These are phyloP conservation scores for Hypercompe scribonia DNA, from an alignment of 2,888 invertebrate species.

Conservation along the genomic window DNA sequence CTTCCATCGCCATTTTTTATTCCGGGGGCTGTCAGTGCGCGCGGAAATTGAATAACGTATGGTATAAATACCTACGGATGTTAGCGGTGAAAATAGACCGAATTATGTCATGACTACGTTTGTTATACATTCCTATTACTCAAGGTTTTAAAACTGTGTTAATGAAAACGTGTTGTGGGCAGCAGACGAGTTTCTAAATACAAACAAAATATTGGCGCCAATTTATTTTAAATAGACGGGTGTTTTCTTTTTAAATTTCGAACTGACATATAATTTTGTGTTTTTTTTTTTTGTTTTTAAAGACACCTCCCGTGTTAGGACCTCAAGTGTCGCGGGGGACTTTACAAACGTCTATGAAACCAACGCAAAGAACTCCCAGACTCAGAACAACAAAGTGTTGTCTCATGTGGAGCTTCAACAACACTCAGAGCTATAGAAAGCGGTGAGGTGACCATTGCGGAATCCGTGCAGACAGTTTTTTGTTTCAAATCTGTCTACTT, in stretches of 20 bases:
- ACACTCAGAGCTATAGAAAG: too few species aligned
- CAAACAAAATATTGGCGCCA: slow-evolving; percentile 8
- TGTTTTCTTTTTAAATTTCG: background rate
- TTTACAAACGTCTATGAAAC: too few species aligned
- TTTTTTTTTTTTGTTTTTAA: background rate
- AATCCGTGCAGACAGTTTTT: too few species aligned
- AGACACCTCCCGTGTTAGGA: too few species aligned
- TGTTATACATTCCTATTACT: slow-evolving; percentile 48
- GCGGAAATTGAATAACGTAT: slow-evolving; percentile 56
- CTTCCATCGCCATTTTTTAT: slow-evolving; percentile 42
- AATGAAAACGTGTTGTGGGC: slow-evolving; percentile 30
- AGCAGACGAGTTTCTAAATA: background rate
- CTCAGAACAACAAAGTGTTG: too few species aligned
- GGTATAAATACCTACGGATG: slow-evolving; percentile 66
- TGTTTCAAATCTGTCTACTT: too few species aligned
- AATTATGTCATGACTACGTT: slow-evolving; percentile 72
- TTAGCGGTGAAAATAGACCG: slow-evolving; percentile 70
- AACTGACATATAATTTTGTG: background rate
- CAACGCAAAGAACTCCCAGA: too few species aligned
- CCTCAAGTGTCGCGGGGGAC: too few species aligned
- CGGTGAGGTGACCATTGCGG: too few species aligned
- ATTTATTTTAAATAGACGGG: background rate
- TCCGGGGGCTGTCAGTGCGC: slow-evolving; percentile 43
- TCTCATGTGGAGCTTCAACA: too few species aligned
- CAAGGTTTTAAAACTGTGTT: slow-evolving; percentile 47